Evolutionary conservation across 2,888 invertebrate species (phyloP).

Genomic region (Lottia gigantea): DNA sequence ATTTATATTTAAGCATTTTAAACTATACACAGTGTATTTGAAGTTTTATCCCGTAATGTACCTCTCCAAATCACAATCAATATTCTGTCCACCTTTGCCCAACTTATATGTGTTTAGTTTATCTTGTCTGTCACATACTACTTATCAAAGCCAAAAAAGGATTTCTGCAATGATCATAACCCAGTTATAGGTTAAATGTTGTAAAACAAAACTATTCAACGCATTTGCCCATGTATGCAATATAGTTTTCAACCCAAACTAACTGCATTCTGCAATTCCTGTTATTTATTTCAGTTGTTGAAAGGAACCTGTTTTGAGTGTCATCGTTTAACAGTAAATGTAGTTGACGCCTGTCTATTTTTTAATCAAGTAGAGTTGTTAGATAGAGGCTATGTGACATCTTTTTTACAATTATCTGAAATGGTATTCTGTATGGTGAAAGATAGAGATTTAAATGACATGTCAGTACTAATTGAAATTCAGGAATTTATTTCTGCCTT

Average conservation of each 20-base stretch:
- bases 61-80: too few species aligned
- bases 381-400: constrained; percentile 68
- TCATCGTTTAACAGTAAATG: constrained; percentile 57
- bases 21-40: too few species aligned
- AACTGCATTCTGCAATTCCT: too few species aligned
- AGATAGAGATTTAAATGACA: constrained; percentile 25
- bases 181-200: too few species aligned
- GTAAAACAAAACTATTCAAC: too few species aligned
- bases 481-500: not conserved
- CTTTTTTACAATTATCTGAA: constrained; percentile 42
- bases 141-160: too few species aligned
- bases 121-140: too few species aligned
- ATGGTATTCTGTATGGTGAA: constrained; percentile 28
- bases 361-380: constrained; percentile 79
- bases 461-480: constrained; percentile 5
- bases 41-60: too few species aligned
- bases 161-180: too few species aligned
- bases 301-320: constrained; percentile 70
- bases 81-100: too few species aligned
- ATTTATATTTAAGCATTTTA: not conserved
- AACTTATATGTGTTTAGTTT: too few species aligned
- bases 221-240: too few species aligned
- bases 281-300: constrained; percentile 62
- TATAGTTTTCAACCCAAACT: not conserved
- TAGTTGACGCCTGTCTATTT: constrained; percentile 69